Base-by-base conservation (phyloP, 2,888 invertebrate species). In the Keiferia lycopersicella region DNA sequence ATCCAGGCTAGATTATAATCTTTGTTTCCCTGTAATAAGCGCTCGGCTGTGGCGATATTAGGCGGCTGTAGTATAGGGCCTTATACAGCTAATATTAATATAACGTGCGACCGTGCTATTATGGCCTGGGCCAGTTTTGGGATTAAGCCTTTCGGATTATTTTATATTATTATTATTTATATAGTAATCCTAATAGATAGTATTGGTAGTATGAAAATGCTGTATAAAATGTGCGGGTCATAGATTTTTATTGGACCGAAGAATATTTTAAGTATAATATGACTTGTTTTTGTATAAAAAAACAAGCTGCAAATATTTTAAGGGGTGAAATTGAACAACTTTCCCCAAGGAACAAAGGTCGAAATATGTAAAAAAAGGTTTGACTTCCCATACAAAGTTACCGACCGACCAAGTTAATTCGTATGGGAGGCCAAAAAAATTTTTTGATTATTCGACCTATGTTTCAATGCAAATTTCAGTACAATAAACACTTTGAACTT, bases 11-110 rank as follows among this genome's bases (percentile, higher is more conserved):
- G 41, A 41, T 45, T 58, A 48, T 38, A 34, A 30, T 63, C 56
- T 63, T 60, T 60, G 51, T 51, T 53, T 39, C 41, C 61, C 12
- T 26, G 51, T 53, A 53, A 53, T 53, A 53, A 53, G 51, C 51
- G 51, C 51, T 53, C 51, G 51, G 22, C 14, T 26, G 51, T 53
- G 51, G 51, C 51, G 51, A 53, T 53, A 53, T 53, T 53, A 53
- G 51, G 22, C 51, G 51, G 22, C 12, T 26, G 51, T 53, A 14
- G 51, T 53, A 53, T 20, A 10, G 10, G 11, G 16, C 16, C 48
- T 18, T 60, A 22, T 16, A 59, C 34, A 38, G 20, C 22, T 20
- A 26, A 26, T 45, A 60, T 45, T 60, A 41, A 60, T 60, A 39
- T 60, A 14, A 60, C 22, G 59, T 41, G 59, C 45, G 26, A 18